phyloP scores from a whole-genome alignment of 30 jellyfish, hydroid and myxozoan species.

The Aurelia sp. region DNA sequence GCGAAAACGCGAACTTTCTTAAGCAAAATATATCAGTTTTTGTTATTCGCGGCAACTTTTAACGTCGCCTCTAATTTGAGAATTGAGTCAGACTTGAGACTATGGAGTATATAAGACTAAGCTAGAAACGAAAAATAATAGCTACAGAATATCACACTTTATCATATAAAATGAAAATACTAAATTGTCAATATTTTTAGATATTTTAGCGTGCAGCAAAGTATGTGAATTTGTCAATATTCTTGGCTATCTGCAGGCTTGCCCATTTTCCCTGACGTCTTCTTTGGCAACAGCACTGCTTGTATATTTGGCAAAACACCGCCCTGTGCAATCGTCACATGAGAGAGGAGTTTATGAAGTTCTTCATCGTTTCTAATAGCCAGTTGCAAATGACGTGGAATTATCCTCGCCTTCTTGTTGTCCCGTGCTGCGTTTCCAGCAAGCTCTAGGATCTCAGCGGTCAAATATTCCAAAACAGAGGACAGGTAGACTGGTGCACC shows the following conservation, averaged over 20 bases:
- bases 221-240: neutral
- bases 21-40: no score
- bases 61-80: no score
- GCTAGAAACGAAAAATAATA: no score
- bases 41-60: no score
- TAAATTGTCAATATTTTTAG: no score
- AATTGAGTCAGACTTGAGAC: no score
- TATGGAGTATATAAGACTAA: no score
- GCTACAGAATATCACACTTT: no score
- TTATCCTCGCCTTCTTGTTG: constrained; percentile 79
- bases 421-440: constrained; percentile 93
- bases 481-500: constrained; percentile 92
- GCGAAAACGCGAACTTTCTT: no score
- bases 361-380: constrained; percentile 97
- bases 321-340: constrained; percentile 97
- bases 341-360: constrained; percentile 71
- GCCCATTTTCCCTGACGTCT: constrained; percentile 19
- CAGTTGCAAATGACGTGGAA: constrained; percentile 92
- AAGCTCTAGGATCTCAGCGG: no score
- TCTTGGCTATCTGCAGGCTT: constrained; percentile 31
- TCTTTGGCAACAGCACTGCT: constrained; percentile 88
- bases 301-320: constrained; percentile 98
- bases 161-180: no score
- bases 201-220: no score
- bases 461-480: constrained; percentile 19